These are phyloP conservation scores for Macrostomum cliftonense DNA, from an alignment of 2,888 invertebrate species.

Conservation along the genomic window DNA sequence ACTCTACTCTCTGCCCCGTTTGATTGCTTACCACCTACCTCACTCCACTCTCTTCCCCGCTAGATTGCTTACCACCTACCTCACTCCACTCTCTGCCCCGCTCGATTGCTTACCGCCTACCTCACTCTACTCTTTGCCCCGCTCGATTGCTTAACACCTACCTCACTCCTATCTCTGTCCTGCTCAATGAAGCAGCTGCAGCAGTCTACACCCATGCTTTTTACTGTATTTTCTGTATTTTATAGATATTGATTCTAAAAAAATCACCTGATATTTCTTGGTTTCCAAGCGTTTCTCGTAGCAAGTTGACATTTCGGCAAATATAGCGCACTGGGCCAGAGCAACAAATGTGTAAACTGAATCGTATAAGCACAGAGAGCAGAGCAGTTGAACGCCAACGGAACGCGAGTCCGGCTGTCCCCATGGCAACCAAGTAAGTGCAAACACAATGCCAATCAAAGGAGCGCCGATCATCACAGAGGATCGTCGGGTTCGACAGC, in stretches of 20 bases:
- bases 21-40: no score
- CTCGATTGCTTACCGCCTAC: no score
- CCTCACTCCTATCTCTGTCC: conserved; percentile 1
- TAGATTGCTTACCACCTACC: no score
- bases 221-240: no score
- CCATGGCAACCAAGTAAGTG: conserved; percentile 37
- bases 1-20: neutral
- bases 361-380: conserved; percentile 37
- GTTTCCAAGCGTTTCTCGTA: conserved; percentile 27
- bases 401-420: conserved; percentile 20
- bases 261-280: conserved; percentile 21
- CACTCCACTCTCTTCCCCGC: no score
- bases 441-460: conserved; percentile 30
- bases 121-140: no score
- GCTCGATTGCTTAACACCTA: conserved; percentile 4
- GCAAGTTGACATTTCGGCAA: conserved; percentile 30
- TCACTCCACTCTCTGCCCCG: no score
- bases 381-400: conserved; percentile 37
- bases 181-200: no score
- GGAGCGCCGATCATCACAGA: conserved; percentile 36
- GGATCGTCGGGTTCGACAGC: conserved; percentile 22
- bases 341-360: conserved; percentile 36
- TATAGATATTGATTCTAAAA: no score
- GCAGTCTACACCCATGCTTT: no score
- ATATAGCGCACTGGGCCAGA: conserved; percentile 33